Evolutionary conservation across 2,113 vertebrate species (phyloP), one percentile per base, ranked within the genome.

Genomic region (Labrus mixtus): DNA sequence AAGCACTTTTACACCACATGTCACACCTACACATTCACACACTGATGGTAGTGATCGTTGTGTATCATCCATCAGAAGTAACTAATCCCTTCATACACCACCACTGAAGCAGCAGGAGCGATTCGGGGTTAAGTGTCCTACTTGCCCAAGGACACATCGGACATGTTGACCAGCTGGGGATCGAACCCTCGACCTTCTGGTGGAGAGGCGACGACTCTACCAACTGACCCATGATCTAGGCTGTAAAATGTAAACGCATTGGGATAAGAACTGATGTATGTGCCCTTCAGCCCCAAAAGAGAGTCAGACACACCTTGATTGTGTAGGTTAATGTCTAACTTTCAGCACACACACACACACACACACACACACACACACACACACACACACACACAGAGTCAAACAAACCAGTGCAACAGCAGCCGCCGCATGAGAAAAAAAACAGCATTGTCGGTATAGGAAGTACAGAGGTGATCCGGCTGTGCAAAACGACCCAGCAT

Each of bases 311-410:
- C 78, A 80, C 72, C 73, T 61, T 84, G 74, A 61, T 73, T 67
- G 69, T 83, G 77, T 81, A 86, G 79, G 83, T 89, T 86, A 86
- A 88, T 79, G 81, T 89, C 62, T 57, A 82, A 87, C 84, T 86
- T 76, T 69, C 48, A 81, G 20, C 76, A 58, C 43, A 39, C 16
- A 45, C 41, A 51, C 65, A 54, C 12, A 39, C 8, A 45, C n/a
- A 16, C 39, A 60, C 37, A 53, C 16, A 45, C 41, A 51, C 65
- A 54, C 15, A 45, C 8, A 45, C 76, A 58, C 43, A 39, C 16
- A 45, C 41, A 51, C 65, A 54, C 15, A 45, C 8, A 46, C n/a
- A 16, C 39, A 60, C 29, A 53, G 19, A 63, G 33, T 10, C 19
- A 71, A 69, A 71, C 46, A 13, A 13, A 54, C 48, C 41, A 76